phyloP scores from a whole-genome alignment of 2,113 vertebrate genomes.

The Oncorhynchus tshawytscha region DNA sequence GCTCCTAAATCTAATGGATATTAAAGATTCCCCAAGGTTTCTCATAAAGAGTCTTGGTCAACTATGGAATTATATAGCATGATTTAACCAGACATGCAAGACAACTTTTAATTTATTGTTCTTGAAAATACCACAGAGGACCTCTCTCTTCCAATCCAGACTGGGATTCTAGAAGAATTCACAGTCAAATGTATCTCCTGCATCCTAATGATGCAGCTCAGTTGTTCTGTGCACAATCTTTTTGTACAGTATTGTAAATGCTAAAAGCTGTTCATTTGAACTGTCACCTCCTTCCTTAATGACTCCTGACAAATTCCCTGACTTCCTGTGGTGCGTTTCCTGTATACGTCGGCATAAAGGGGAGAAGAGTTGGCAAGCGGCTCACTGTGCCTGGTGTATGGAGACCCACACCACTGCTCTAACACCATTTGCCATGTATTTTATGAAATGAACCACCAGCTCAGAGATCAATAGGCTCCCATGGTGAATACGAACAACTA shows the following conservation, averaged over 20 bases:
- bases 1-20: conserved; percentile 84
- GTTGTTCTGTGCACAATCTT: conserved; percentile 36
- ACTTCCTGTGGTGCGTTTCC: conserved; percentile 58
- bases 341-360: conserved; percentile 45
- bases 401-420: conserved; percentile 39
- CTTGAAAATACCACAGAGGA: neutral
- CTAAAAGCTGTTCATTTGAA: conserved; percentile 55
- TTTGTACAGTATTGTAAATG: conserved; percentile 35
- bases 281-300: conserved; percentile 63
- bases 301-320: conserved; percentile 64
- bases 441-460: conserved; percentile 70
- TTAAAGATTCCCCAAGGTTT: conserved; percentile 85
- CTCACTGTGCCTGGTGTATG: conserved; percentile 49
- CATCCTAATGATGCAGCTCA: conserved; percentile 20
- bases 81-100: neutral
- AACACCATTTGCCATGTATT: conserved; percentile 58
- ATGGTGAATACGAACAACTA: conserved; percentile 58
- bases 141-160: neutral
- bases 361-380: conserved; percentile 46
- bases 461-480: conserved; percentile 69
- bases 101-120: neutral
- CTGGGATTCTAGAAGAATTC: neutral
- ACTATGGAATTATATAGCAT: neutral
- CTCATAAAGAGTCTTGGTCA: conserved; percentile 74
- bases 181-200: conserved; percentile 7